Evolutionary conservation across 2,113 vertebrate genomes (phyloP), one percentile per base, ranked within the genome.

Genomic region (Butastur rufipennis): DNA sequence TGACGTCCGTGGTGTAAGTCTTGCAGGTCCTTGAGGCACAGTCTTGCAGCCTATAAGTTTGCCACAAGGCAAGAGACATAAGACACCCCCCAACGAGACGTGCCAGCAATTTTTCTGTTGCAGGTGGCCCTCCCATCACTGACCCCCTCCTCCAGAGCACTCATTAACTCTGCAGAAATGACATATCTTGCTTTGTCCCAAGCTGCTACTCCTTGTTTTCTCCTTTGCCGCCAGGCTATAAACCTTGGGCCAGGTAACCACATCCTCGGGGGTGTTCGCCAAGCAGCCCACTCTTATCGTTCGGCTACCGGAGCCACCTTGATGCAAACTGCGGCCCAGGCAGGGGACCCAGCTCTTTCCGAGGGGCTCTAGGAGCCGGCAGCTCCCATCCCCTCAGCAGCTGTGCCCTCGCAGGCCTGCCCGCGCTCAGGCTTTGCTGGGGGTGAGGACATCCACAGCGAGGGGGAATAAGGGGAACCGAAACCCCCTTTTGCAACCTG

Each of bases 281-380:
- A 3, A 70, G 66, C 40, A 40, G 32, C 2, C 43, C 53, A 25
- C 3, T 1, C 38, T 72, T 23, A 21, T 31, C 22, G 1, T 19
- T 67, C 7, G 0, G 8, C 6, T 50, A 11, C 36, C 7, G 0
- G 63, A 10, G 4, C 31, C 34, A 61, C 62, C 36, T 19, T 1
- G n/a, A 16, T 43, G 31, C 13, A n/a, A 66, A 61, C 11, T 14
- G 7, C 4, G 1, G 34, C 56, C 21, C 34, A 4, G 72, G 21
- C 10, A 17, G 55, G 31, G 23, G 20, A 19, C 4, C 5, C 45
- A 9, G 0, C 61, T 18, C 20, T 19, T 66, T 13, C 70, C 5
- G 2, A 19, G 11, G 10, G 18, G 8, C 2, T 23, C 4, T 5
- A 5, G 63, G 22, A 70, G 43, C 16, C 0, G 32, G 48, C 65